Percentiles rank a stretch among this genome's conserved stretches.
Conservation (phyloP, 2,888 invertebrate species). For the Leucophenga maculata region DNA sequence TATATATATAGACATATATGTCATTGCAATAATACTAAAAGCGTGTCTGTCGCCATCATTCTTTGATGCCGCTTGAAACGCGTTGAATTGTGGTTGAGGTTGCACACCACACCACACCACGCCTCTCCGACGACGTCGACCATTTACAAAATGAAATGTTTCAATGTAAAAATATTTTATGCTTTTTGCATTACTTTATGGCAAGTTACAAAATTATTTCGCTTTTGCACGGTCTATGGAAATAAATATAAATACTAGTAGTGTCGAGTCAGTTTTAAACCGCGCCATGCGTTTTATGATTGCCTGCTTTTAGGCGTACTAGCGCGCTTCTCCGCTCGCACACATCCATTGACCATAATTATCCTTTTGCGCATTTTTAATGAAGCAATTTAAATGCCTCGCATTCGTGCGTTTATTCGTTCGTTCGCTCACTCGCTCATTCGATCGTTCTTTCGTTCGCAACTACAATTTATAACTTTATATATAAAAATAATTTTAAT, state of each 20-base stretch:
- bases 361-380: conserved; percentile 40
- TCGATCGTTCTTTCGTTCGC: conserved; percentile 22
- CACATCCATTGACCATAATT: conserved; percentile 36
- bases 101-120: no score
- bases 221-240: no score
- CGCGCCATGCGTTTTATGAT: no score
- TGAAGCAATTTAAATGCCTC: conserved; percentile 52
- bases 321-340: conserved; percentile 23
- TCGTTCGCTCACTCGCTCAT: not conserved
- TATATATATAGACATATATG: not conserved
- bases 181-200: not conserved
- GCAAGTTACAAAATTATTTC: not conserved
- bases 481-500: conserved; percentile 18
- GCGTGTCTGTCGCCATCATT: conserved; percentile 33
- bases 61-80: conserved; percentile 21
- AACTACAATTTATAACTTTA: conserved; percentile 50
- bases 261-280: no score
- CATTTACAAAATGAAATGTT: conserved; percentile 18
- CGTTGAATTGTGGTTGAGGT: not conserved
- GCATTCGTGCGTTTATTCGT: not conserved
- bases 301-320: conserved; percentile 38
- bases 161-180: no score
- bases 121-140: not conserved
- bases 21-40: conserved; percentile 61
- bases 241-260: no score